Evolutionary conservation across 2,797 vertebrate species (phyloP).

Genomic region (Xenopus petersii): DNA sequence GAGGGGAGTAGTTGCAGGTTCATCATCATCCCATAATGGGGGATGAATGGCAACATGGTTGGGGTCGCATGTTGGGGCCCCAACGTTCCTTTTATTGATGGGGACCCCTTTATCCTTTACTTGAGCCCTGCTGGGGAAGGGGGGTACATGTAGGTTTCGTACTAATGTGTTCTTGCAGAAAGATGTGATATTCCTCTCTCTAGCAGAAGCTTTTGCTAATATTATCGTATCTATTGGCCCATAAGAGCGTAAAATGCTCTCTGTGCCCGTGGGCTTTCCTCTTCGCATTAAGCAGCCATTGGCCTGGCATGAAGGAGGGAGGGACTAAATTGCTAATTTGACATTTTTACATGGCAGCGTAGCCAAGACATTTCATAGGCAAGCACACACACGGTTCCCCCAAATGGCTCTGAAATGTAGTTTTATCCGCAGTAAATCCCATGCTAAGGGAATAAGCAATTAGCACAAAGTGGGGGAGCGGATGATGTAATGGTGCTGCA

Average conservation of each 20-base stretch:
- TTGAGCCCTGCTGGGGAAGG: background rate
- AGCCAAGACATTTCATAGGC: background rate
- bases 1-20: too few species aligned
- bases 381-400: background rate
- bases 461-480: background rate
- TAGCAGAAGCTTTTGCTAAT: too few species aligned
- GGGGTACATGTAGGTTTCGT: background rate
- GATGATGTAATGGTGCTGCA: background rate
- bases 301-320: background rate
- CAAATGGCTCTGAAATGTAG: background rate
- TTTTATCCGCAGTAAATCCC: slow-evolving; percentile 2
- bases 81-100: too few species aligned
- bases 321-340: background rate
- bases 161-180: too few species aligned
- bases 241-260: background rate
- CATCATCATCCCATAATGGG: too few species aligned
- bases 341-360: background rate
- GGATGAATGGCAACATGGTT: too few species aligned
- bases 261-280: background rate
- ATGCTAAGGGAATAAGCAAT: background rate
- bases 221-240: background rate
- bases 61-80: too few species aligned
- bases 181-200: too few species aligned
- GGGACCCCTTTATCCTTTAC: too few species aligned
- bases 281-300: background rate